Base-by-base conservation (phyloP, 1,140 invertebrate genomes). In the Drosophila grimshawi region DNA sequence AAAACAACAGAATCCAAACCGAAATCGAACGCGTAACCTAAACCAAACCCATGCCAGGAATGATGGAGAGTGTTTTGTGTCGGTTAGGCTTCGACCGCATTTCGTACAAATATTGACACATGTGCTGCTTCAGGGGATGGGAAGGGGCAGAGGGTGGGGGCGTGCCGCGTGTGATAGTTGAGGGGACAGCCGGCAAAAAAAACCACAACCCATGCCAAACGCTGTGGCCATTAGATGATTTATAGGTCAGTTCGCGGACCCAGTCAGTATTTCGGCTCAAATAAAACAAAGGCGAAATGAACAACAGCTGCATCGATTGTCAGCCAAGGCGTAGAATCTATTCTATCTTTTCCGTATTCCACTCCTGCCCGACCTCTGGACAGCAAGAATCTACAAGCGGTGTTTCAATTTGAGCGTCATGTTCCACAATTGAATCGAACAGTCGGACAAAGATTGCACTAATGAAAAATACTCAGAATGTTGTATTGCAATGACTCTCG, bases 21-120 rank as follows among this genome's bases (percentile, higher is more conserved):
- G 43, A 65, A 80, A 65, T 56, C 43, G 48, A 75, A 80, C 72
- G 56, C 48, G 64, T 80, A 70, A 39, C 52, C 64, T 71, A 82
- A 62, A 61, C 56, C 69, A 64, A 80, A 41, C 39, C 39, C 10
- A 43, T 53, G 69, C 55, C 32, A 41, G 41, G 63, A 72, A 73
- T 82, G 83, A 86, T 77, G 72, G 71, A 88, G 83, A 80, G 76
- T 88, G 82, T 60, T 88, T 86, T 86, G 82, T 82, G 79, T 82
- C 72, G 76, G 74, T 73, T 67, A 69, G 83, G 88, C 80, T 82
- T 80, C 83, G 81, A 70, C 83, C 83, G 83, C 83, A 88, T 86
- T 88, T 88, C 83, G 80, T 76, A 86, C 83, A 86, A 86, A 86
- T 86, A 88, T 86, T 86, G 83, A 88, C 83, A 88, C 80, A 88